Evolutionary conservation across 2,888 invertebrate genomes (phyloP).

Genomic region (Trilocha varians): DNA sequence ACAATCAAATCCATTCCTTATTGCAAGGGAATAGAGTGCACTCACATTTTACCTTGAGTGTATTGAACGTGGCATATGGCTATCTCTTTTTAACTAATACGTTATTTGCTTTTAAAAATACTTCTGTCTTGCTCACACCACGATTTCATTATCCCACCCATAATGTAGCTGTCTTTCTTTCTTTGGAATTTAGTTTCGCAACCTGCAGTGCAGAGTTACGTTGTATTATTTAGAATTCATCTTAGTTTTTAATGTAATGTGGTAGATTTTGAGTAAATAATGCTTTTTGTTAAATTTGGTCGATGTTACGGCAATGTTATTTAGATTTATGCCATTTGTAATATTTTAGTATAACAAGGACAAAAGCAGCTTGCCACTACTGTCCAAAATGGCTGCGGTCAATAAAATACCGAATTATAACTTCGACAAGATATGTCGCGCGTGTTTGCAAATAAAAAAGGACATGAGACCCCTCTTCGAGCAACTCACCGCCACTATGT

Average conservation of each 20-base stretch:
- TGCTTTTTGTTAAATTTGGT: not conserved
- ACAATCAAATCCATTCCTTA: no score
- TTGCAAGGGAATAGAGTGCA: no score
- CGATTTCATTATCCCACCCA: slow-evolving; percentile 37
- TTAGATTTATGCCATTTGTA: slow-evolving; percentile 10
- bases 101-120: slow-evolving; percentile 8
- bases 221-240: slow-evolving; percentile 8
- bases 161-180: slow-evolving; percentile 31
- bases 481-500: slow-evolving; percentile 77
- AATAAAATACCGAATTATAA: slow-evolving; percentile 46
- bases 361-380: slow-evolving; percentile 46
- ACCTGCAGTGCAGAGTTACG: slow-evolving; percentile 25
- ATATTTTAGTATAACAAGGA: slow-evolving; percentile 44
- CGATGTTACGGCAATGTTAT: slow-evolving; percentile 5
- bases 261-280: not conserved
- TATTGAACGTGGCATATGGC: no score
- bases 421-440: slow-evolving; percentile 76
- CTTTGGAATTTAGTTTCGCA: slow-evolving; percentile 37
- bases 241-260: not conserved
- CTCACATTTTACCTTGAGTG: no score
- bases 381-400: slow-evolving; percentile 60
- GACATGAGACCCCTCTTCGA: slow-evolving; percentile 78
- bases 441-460: slow-evolving; percentile 76
- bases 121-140: slow-evolving; percentile 27
- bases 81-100: not conserved